Evolutionary conservation across 2,113 vertebrate genomes (phyloP), one percentile per base, ranked within the genome.

Genomic region (Rhinogobius similis): DNA sequence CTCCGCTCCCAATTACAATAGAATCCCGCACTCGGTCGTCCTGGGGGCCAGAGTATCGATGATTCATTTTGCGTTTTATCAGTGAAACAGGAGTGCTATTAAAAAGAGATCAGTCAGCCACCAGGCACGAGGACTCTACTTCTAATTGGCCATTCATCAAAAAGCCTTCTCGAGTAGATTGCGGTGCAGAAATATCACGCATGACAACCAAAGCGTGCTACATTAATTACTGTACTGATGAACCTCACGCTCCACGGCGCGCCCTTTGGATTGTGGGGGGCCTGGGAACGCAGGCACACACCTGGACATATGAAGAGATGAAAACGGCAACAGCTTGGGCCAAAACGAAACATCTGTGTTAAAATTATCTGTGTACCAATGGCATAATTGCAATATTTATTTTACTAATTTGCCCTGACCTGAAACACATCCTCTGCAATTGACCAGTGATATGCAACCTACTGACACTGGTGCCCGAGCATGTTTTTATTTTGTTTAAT

Each of bases 131-230:
- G 87, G 81, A 87, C 84, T 75, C 77, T 78, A 78, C 84, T 73
- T 77, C 89, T 92, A 92, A 93, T 92, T 93, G 92, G 72, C 88
- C 91, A 92, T 93, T 92, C 90, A 92, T 93, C 92, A 93, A 90
- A 92, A 90, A 77, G 82, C 73, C 70, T 90, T 82, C 86, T 86
- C 83, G 76, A 91, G 90, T 87, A 87, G 77, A 90, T 87, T 67
- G 62, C 83, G 39, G 78, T 26, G 55, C 80, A 77, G 88, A 84
- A 92, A 89, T 88, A 90, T 87, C 84, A 73, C 13, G 24, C 82
- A 70, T 80, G 92, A 90, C 90, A 91, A 90, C 86, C 85, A 86
- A 90, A 89, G 89, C 68, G 48, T 74, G 79, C 67, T 82, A 75
- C 83, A 89, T 89, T 92, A 86, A 91, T 92, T 91, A 90, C 74